A percentile compares a stretch with the other conserved stretches of the same genome.
phyloP scores from a whole-genome alignment of 2,888 invertebrate genomes.

The Nasonovia ribisnigri region DNA sequence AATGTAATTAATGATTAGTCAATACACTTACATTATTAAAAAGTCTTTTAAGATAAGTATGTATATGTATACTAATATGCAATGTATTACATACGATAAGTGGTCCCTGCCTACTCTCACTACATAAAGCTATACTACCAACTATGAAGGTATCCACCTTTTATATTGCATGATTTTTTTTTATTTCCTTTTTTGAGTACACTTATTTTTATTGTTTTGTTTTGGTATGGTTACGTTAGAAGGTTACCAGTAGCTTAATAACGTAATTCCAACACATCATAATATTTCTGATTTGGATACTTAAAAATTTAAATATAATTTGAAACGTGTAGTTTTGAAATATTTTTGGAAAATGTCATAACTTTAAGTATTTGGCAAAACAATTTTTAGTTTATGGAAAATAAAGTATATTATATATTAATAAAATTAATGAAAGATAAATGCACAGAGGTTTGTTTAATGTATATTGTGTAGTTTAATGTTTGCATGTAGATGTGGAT shows the following conservation, averaged over 20 bases:
- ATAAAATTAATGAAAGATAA: not conserved
- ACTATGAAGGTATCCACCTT: not conserved
- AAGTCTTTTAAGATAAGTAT: conserved; percentile 10
- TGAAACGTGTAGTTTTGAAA: not conserved
- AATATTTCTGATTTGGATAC: conserved; percentile 35
- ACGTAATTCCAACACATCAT: conserved; percentile 43
- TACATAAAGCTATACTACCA: not conserved
- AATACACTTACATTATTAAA: conserved; percentile 3
- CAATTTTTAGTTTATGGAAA: not conserved
- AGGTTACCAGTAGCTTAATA: conserved; percentile 45
- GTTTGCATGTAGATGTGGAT: not conserved
- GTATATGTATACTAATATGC: not conserved
- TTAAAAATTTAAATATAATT: not conserved
- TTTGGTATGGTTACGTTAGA: conserved; percentile 39
- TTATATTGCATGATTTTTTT: conserved; percentile 14
- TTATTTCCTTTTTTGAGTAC: conserved; percentile 32
- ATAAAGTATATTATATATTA: not conserved
- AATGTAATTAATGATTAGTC: not conserved
- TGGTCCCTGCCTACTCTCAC: not conserved
- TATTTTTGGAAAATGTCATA: not conserved
- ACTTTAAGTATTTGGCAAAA: not conserved
- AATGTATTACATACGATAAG: conserved; percentile 24
- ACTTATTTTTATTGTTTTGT: conserved; percentile 45
- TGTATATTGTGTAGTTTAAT: not conserved
- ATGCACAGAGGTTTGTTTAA: not conserved